Base-by-base conservation (phyloP, 23 tunicate species). In the Botrylloides violaceus region DNA sequence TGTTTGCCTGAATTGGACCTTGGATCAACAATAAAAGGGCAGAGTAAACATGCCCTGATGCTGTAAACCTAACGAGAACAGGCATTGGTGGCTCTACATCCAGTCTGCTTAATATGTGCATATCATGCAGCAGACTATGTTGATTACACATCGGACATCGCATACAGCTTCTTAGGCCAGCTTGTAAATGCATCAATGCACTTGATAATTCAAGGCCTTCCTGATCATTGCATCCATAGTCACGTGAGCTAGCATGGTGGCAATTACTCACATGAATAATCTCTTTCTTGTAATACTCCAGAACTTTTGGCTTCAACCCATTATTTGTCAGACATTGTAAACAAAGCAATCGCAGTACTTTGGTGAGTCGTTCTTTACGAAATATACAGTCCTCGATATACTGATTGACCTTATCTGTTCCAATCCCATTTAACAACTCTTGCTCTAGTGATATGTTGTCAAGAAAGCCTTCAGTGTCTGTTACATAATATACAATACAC, bases 281-380 rank as follows among this genome's bases (percentile, higher is more conserved):
- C 65, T 88, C 96, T 6, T 78, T 70, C 68, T 82, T 88, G 80
- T 88, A 88, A 43, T 88, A 82, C 5, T 88, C 96, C 43, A 72
- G 59, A 21, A 88, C 88, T 82, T 88, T 88, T 18, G 80, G 81
- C 64, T 82, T 82, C 26, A 88, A 38, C 1, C 96, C 96, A 37
- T 88, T 88, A 68, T 88, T 88, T 26, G 78, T 68, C 19, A 82
- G 27, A 49, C 81, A 77, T 47, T 88, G 96, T 9, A 88, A 77
- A 66, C 96, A 88, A 2, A 88, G 30, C 36, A 88, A 60, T 58
- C 96, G 49, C 19, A 88, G 77, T 9, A 88, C 84, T 65, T 77
- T 77, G 0, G 50, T 55, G 2, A 88, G 18, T 2, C 84, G 84
- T 25, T 49, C 25, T 60, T 82, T 77, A 26, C 60, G 76, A 58